Base-by-base conservation (phyloP, 2,113 vertebrate species). In the Galeopterus variegatus region DNA sequence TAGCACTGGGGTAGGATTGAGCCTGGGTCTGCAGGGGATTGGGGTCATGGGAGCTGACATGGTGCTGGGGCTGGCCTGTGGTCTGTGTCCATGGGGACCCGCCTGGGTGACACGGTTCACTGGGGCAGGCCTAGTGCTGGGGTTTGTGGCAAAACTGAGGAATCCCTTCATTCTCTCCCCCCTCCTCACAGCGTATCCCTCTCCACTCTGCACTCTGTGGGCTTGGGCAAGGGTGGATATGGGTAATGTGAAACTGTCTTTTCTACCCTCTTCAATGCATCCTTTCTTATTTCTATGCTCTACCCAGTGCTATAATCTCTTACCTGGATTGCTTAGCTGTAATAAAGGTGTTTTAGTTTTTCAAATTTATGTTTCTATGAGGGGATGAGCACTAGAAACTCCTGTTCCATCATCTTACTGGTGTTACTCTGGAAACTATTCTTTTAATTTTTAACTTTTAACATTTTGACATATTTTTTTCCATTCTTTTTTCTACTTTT, bases 391-490 rank as follows among this genome's bases (percentile, higher is more conserved):
- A 54, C 5, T 56, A 19, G 76, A 65, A 69, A 90, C 26, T 54
- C n/a, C 52, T 80, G 56, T 52, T 85, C 48, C 52, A 11, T 80
- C 48, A 45, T 67, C 17, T 58, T 80, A 12, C n/a, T 52, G 3
- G 52, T 56, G 15, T 67, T 79, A 54, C 33, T 79, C 28, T 90
- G 33, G 41, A 75, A 60, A 48, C 33, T 89, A 26, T 77, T 50
- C 21, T 79, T 52, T 52, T 19, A 10, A 54, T 45, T 77, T 93
- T 88, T 36, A 75, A 81, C 23, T 26, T 95, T 95, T 69, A 90
- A 70, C 18, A 79, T 33, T 58, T 21, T 62, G 70, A 45, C 28
- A 60, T 41, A 41, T 41, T 26, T 60, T 93, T 87, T 48, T 48
- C 48, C 14, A 54, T 8, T 77, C 23, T 36, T 56, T 70, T 70